Conservation (phyloP, 2,797 vertebrate species). For the Halcyon chelicuti region DNA sequence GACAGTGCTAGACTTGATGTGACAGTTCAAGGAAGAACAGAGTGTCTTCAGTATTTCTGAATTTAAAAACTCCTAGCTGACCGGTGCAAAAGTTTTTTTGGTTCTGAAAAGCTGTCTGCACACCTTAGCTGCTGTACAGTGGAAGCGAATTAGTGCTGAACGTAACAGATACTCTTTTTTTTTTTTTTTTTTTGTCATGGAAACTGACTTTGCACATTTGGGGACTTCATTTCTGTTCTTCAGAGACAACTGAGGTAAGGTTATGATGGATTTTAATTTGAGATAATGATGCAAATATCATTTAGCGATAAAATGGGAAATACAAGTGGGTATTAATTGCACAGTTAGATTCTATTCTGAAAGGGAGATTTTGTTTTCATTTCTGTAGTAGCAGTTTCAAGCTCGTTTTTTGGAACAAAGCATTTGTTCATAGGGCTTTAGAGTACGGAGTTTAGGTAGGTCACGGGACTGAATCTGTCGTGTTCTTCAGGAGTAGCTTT, state of each 20-base stretch:
- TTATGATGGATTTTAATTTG: constrained; percentile 40
- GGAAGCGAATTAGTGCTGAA: constrained; percentile 63
- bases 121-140: constrained; percentile 7
- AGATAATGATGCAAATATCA: background rate
- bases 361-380: background rate
- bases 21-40: constrained; percentile 66
- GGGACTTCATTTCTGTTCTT: constrained; percentile 59
- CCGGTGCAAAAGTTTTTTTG: background rate
- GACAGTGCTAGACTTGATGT: constrained; percentile 19
- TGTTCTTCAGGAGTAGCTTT: background rate
- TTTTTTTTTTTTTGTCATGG: background rate
- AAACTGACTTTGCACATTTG: constrained; percentile 24
- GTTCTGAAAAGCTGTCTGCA: background rate
- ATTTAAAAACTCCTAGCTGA: constrained; percentile 51
- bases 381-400: background rate
- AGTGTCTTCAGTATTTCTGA: constrained; percentile 67
- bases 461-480: background rate
- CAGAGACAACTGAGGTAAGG: constrained; percentile 76
- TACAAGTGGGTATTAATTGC: background rate
- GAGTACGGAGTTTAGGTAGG: background rate
- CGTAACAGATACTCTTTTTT: background rate
- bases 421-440: background rate
- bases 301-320: background rate
- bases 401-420: background rate
- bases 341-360: background rate